A percentile compares a stretch with the other conserved stretches of the same genome.
These are phyloP conservation scores for Euthynnus affinis DNA, from an alignment of 2,797 vertebrate species.

Conservation along the genomic window DNA sequence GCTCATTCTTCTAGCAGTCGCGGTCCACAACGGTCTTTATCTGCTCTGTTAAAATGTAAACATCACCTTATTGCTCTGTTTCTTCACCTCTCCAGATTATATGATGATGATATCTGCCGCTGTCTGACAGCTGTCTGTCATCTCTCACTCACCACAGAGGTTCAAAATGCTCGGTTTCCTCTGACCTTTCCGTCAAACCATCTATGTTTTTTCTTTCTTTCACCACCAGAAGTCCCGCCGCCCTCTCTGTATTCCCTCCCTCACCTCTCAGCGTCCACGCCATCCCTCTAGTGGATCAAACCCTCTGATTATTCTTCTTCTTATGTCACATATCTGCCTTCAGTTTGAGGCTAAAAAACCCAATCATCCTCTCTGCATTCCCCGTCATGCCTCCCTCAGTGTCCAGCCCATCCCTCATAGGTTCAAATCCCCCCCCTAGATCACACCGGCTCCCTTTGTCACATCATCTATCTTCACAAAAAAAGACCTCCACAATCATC, in stretches of 20 bases:
- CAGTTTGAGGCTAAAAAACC: slow-evolving; percentile 36
- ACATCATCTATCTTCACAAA: slow-evolving; percentile 62
- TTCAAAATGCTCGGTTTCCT: neutral
- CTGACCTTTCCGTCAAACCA: slow-evolving; percentile 1
- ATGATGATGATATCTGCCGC: neutral
- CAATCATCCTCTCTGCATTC: slow-evolving; percentile 44
- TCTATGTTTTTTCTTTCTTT: neutral
- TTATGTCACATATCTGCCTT: slow-evolving; percentile 42
- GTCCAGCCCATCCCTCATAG: slow-evolving; percentile 35
- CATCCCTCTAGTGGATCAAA: too few relatives aligned
- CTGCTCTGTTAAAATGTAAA: neutral
- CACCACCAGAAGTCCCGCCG: too few relatives aligned
- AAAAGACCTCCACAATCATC: too few relatives aligned
- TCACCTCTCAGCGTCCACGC: neutral
- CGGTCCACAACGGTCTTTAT: too few relatives aligned
- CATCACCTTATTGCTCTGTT: too few relatives aligned
- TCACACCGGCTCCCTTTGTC: slow-evolving; percentile 45
- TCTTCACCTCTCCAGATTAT: neutral
- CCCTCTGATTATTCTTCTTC: slow-evolving; percentile 30
- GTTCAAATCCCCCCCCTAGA: slow-evolving; percentile 61
- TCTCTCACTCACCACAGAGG: too few relatives aligned
- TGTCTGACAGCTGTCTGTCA: too few relatives aligned
- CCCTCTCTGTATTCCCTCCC: slow-evolving; percentile 5
- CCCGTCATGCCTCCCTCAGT: too few relatives aligned
- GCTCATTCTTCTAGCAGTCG: too few relatives aligned